phyloP scores from a whole-genome alignment of 1,140 invertebrate species.

The Lutraria rhynchaena region DNA sequence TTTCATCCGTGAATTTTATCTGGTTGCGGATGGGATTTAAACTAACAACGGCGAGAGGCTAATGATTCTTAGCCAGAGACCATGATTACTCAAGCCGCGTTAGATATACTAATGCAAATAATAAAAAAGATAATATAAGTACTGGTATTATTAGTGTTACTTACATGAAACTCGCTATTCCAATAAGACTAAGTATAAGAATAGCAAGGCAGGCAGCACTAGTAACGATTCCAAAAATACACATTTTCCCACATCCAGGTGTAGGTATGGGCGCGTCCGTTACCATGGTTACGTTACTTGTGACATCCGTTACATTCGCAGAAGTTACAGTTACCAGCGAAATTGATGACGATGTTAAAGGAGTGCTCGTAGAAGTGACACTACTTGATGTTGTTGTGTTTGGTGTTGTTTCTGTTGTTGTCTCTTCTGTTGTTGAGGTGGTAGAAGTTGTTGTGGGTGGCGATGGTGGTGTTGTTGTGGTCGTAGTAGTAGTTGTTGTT shows the following conservation, averaged over 20 bases:
- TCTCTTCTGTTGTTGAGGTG: neutral
- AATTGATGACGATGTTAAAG: neutral
- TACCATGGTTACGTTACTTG: slow-evolving; percentile 7
- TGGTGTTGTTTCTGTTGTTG: neutral
- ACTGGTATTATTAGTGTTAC: too few relatives aligned
- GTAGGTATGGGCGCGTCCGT: neutral
- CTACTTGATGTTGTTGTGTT: neutral
- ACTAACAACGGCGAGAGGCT: too few relatives aligned
- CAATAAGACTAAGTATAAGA: neutral
- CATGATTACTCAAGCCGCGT: too few relatives aligned
- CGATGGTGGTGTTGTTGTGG: neutral
- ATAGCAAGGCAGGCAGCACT: slow-evolving; percentile 6
- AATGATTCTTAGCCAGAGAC: too few relatives aligned
- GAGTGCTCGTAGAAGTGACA: neutral
- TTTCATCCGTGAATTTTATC: too few relatives aligned
- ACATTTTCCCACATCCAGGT: slow-evolving; percentile 1
- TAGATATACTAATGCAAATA: too few relatives aligned
- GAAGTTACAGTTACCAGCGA: neutral
- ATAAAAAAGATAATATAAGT: too few relatives aligned
- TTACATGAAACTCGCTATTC: neutral
- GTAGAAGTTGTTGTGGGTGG: neutral
- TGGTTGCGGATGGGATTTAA: too few relatives aligned
- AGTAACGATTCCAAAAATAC: slow-evolving; percentile 2
- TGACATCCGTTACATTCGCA: neutral
- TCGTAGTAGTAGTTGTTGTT: slow-evolving; percentile 11